Base-by-base conservation (phyloP, 2,113 vertebrate species). In the Pipa parva region DNA sequence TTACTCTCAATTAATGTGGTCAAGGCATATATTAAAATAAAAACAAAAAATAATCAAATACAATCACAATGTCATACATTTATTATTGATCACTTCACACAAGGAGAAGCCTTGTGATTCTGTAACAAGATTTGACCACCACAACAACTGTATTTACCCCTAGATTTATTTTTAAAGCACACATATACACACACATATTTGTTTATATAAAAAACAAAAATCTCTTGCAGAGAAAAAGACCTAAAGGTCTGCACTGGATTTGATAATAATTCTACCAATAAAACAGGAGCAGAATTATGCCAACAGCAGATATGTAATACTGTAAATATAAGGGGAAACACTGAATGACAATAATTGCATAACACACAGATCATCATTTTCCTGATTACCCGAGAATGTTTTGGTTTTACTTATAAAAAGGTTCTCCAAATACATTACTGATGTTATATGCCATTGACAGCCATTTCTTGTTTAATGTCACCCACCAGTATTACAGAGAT, bases 201-300 rank as follows among this genome's bases (percentile, higher is more conserved):
- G 9, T 4, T 51, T 36, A 26, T 36, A 12, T 42, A n/a, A 28
- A 36, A 22, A 77, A 82, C 80, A 73, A 83, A 72, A 78, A 63
- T 84, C 91, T 93, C 88, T 94, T 91, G 82, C 80, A 93, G 90
- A 93, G 88, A 86, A 74, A 33, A 83, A 91, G 88, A 91, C 88
- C 89, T 91, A 89, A 87, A 79, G 88, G 90, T 84, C 91, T 88
- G 29, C 74, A 76, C 18, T 13, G 8, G 83, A 85, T 75, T 21
- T 45, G 78, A 60, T 78, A 89, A 81, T 79, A 84, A 77, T 83
- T 83, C 65, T 74, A 62, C 75, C 72, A 82, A 63, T 45, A 15
- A 26, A 48, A 71, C 73, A 64, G 73, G 66, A 1, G 69, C 72
- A 77, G 59, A 1, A 0, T 63, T 62, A 36, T 37, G 18, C 58